phyloP scores from a whole-genome alignment of 2,888 invertebrate species.

The Nomada flava region DNA sequence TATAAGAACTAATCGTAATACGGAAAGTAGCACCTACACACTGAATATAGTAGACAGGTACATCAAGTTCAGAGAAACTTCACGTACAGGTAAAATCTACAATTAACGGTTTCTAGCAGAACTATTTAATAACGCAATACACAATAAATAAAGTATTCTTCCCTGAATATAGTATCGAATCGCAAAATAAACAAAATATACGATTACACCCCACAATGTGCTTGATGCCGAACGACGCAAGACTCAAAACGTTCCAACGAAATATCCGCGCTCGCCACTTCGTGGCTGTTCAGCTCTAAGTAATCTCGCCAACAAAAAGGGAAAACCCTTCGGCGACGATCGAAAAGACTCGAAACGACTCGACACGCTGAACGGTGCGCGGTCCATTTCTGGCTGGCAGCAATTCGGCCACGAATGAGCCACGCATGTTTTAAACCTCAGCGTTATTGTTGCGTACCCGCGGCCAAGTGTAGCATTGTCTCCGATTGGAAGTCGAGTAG shows the following conservation, averaged over 20 bases:
- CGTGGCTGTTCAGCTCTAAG: conserved; percentile 14
- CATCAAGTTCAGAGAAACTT: too few species aligned
- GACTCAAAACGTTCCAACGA: conserved; percentile 53
- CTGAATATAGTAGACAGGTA: too few species aligned
- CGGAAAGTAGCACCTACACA: too few species aligned
- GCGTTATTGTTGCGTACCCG: conserved; percentile 57
- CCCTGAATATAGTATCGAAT: too few species aligned
- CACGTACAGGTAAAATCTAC: too few species aligned
- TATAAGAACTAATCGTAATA: too few species aligned
- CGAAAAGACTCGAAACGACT: not conserved
- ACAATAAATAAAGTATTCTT: too few species aligned
- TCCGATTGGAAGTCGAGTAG: conserved; percentile 40
- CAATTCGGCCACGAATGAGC: conserved; percentile 50
- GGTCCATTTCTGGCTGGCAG: conserved; percentile 23
- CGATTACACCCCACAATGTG: too few species aligned
- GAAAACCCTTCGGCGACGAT: not conserved
- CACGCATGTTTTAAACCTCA: conserved; percentile 52
- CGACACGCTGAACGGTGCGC: conserved; percentile 2
- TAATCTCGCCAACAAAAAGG: not conserved
- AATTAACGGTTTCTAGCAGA: too few species aligned
- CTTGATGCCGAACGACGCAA: not conserved
- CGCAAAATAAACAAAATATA: conserved; percentile 7
- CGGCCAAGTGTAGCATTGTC: conserved; percentile 68
- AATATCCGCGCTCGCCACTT: conserved; percentile 62
- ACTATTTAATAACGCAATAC: too few species aligned